These are phyloP conservation scores for Lepidocyrtinus sp. DNA, from an alignment of 2,888 invertebrate genomes.

Conservation along the genomic window DNA sequence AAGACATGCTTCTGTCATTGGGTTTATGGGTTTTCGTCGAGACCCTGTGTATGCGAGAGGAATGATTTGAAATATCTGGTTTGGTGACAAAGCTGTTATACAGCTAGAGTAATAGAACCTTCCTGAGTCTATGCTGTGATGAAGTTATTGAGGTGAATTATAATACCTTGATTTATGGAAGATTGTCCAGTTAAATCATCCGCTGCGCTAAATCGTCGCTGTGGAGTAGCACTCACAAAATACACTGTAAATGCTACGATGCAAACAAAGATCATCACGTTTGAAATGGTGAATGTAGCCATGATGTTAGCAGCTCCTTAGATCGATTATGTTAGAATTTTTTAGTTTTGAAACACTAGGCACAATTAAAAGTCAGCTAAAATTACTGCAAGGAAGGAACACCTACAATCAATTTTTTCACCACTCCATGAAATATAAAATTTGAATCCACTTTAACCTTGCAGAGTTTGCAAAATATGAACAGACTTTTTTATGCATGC, in stretches of 20 bases:
- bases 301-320: neutral
- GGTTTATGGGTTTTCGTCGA: conserved; percentile 56
- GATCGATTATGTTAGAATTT: neutral
- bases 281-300: neutral
- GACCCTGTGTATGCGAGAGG: conserved; percentile 16
- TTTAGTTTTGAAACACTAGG: neutral
- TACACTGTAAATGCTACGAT: conserved; percentile 29
- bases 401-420: too few relatives aligned
- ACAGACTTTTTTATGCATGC: neutral
- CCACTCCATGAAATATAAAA: neutral
- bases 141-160: neutral
- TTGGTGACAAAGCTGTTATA: too few relatives aligned
- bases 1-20: conserved; percentile 67
- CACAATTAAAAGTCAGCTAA: neutral
- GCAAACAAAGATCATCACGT: conserved; percentile 10
- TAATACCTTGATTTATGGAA: conserved; percentile 38
- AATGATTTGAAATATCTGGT: too few relatives aligned
- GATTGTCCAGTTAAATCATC: conserved; percentile 44
- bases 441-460: neutral
- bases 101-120: too few relatives aligned
- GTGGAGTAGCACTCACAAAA: conserved; percentile 43
- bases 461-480: neutral
- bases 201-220: conserved; percentile 40
- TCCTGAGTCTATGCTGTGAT: too few relatives aligned
- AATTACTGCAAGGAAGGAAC: too few relatives aligned